Percentiles rank a stretch among this genome's conserved stretches.
Conservation (phyloP, 2,113 vertebrate genomes). For the Otus sunia region DNA sequence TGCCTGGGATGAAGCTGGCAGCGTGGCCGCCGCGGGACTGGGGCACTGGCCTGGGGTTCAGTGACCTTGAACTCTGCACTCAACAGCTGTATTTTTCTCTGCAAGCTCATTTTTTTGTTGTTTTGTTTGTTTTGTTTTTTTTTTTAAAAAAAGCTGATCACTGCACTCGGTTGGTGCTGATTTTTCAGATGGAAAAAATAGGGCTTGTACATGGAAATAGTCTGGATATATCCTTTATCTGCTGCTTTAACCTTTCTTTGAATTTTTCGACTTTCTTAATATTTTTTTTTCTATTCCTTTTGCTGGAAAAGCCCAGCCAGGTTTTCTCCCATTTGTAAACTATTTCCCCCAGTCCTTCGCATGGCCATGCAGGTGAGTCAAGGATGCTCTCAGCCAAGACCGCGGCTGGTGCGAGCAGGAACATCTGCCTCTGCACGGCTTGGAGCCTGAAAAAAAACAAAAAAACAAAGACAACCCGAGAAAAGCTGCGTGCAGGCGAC, state of each 20-base stretch:
- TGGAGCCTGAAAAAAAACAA: neutral
- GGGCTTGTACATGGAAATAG: neutral
- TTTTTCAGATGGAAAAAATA: neutral
- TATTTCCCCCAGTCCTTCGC: fast-evolving
- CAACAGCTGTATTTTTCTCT: constrained; percentile 11
- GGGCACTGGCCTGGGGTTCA: neutral
- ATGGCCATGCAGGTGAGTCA: neutral
- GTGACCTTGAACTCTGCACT: neutral
- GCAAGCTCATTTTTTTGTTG: neutral
- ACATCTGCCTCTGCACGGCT: neutral
- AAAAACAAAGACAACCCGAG: neutral
- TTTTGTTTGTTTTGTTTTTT: too few relatives aligned
- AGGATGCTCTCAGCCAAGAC: constrained; percentile 5
- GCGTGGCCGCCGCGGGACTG: fast-evolving
- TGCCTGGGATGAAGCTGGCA: neutral
- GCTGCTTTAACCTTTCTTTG: neutral
- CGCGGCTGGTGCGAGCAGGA: neutral
- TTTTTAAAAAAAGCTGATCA: neutral
- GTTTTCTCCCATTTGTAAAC: neutral
- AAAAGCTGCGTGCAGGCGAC: neutral
- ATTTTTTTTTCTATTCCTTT: neutral
- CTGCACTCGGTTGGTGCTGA: neutral
- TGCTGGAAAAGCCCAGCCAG: neutral
- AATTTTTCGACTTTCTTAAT: neutral
- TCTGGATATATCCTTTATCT: neutral